A percentile compares a stretch with the other conserved stretches of the same genome.
phyloP scores from a whole-genome alignment of 2,888 invertebrate species.

The Nemapogon koenigi region DNA sequence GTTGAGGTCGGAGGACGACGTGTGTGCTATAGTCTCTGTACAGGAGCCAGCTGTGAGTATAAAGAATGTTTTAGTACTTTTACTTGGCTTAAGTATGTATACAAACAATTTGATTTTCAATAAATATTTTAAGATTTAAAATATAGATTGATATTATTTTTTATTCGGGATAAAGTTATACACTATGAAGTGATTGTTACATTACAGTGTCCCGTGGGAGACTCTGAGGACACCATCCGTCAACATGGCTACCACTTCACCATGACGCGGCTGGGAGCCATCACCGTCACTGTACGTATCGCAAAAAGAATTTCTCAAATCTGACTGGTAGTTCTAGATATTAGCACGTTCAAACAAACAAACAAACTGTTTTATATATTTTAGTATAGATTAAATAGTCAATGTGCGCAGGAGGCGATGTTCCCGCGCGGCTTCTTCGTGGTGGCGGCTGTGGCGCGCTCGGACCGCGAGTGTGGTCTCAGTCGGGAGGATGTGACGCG shows the following conservation, averaged over 20 bases:
- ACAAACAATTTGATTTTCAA: too few relatives aligned
- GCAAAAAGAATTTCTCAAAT: neutral
- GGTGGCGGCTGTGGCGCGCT: slow-evolving; percentile 76
- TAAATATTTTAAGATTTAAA: too few relatives aligned
- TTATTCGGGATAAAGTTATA: too few relatives aligned
- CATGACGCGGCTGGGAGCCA: slow-evolving; percentile 76
- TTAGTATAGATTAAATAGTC: too few relatives aligned
- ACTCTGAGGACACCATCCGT: slow-evolving; percentile 77
- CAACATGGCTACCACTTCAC: slow-evolving; percentile 80
- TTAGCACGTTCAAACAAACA: too few relatives aligned
- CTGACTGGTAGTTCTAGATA: too few relatives aligned
- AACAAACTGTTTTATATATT: too few relatives aligned
- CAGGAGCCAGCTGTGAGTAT: slow-evolving; percentile 73
- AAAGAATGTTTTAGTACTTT: too few relatives aligned
- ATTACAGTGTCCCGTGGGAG: slow-evolving; percentile 84
- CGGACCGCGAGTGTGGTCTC: slow-evolving; percentile 62
- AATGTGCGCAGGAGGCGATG: slow-evolving; percentile 64
- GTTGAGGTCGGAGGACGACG: slow-evolving; percentile 69
- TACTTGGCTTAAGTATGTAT: too few relatives aligned
- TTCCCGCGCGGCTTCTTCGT: slow-evolving; percentile 78
- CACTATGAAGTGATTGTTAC: neutral
- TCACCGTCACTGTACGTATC: slow-evolving; percentile 69
- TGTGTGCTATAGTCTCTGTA: slow-evolving; percentile 80
- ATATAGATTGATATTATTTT: too few relatives aligned
- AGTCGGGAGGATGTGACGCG: slow-evolving; percentile 22